Evolutionary conservation across 1,140 invertebrate genomes (phyloP).

Genomic region (Berghia stephanieae): DNA sequence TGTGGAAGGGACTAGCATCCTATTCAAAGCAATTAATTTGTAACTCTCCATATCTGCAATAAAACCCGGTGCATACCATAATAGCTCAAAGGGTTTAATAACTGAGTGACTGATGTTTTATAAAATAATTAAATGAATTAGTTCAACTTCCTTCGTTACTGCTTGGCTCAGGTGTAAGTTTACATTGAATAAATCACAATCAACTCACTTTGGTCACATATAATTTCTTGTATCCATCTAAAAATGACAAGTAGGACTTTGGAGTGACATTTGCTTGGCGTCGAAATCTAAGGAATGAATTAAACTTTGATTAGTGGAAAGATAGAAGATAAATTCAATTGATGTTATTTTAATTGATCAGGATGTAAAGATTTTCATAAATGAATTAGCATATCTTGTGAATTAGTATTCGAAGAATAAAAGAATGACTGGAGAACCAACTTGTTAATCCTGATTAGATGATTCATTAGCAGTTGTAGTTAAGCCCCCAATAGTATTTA

Average conservation of each 20-base stretch:
- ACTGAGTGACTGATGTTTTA: too few species aligned
- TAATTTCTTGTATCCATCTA: conserved; percentile 92
- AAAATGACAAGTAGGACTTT: conserved; percentile 96
- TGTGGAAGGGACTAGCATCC: too few species aligned
- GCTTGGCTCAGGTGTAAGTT: conserved; percentile 73
- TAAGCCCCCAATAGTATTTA: too few species aligned
- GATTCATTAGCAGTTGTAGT: too few species aligned
- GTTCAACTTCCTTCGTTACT: neutral
- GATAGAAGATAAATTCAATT: neutral
- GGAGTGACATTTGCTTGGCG: conserved; percentile 96
- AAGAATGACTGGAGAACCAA: too few species aligned
- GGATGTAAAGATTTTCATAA: neutral
- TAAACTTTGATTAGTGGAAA: neutral
- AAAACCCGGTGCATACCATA: too few species aligned
- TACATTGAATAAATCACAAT: conserved; percentile 73
- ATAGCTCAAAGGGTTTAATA: too few species aligned
- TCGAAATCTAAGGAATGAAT: conserved; percentile 73
- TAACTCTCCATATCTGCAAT: too few species aligned
- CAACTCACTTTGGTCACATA: conserved; percentile 87
- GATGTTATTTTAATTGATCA: neutral
- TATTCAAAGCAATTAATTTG: too few species aligned
- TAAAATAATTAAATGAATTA: neutral
- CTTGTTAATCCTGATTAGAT: too few species aligned
- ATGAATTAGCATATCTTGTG: too few species aligned
- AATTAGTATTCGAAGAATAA: too few species aligned